Evolutionary conservation across 2,888 invertebrate species (phyloP), one percentile per base, ranked within the genome.

Genomic region (Leptopilina syphax): DNA sequence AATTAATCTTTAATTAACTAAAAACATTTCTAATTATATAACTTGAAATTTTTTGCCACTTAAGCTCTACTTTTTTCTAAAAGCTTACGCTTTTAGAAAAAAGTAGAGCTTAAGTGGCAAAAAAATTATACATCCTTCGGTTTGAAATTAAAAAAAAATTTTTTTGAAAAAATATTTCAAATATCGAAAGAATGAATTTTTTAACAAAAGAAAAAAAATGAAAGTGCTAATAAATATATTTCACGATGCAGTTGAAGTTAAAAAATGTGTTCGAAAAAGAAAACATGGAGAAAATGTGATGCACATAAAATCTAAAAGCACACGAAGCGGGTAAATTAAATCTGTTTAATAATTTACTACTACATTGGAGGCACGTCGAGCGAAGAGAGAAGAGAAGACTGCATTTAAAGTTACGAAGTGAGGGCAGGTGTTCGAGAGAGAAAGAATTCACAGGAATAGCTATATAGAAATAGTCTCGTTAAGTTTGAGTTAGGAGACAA

Each of bases 401-500:
- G 34, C 50, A 41, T 73, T 67, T 24, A 50, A 78, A 41, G 60
- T 57, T 57, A 34, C 44, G 70, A 80, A 65, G 41, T 44, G 76
- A 79, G 79, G 76, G 68, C 63, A 80, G 65, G 80, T 80, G 80
- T 73, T 79, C 66, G 68, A 67, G 68, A 79, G 79, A 78, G 80
- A 79, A 79, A 78, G 73, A 78, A 50, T 77, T 12, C 34, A 65
- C 65, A 66, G 67, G 41, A 60, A 66, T 67, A 50, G 27, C 24
- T 73, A 50, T 70, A 63, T 54, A 77, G 54, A 65, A 27, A 50
- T 77, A 79, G 82, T 80, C 87, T 88, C 88, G 86, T 89, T 88
- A 89, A 88, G 86, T 88, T 88, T 89, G 87, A 88, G 85, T 88
- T 86, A 87, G 86, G 85, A 86, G 86, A 88, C 88, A 87, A 90